Base-by-base conservation (phyloP, 2,888 invertebrate genomes). In the Oligia latruncula region DNA sequence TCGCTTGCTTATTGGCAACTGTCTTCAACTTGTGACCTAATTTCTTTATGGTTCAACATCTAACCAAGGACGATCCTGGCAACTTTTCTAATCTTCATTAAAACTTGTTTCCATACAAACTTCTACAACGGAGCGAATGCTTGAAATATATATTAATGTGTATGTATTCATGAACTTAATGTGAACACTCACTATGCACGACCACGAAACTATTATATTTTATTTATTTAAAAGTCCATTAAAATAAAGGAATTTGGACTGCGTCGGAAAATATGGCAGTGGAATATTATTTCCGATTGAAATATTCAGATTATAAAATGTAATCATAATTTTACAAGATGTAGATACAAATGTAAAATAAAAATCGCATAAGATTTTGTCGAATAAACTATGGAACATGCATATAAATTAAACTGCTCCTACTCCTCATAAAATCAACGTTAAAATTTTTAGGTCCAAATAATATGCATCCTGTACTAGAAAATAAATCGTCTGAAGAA, bases 131-230 rank as follows among this genome's bases (percentile, higher is more conserved):
- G 85, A 87, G 62, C 82, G 77, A 67, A 84, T 58, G 46, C 74
- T 73, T 60, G 78, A 77, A 75, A 77, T 83, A 80, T 85, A 82
- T 83, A 83, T 80, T 71, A 78, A 73, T 82, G 82, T 87, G 78
- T 86, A 84, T 82, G 72, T 87, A 83, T 87, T 80, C 49, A 82
- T 88, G 85, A 80, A 89, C 87, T 89, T 88, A 87, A 82, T 86
- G 87, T 90, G 86, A 92, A 92, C 89, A 92, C 87, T 91, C 89
- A 92, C 93, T 92, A 93, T 91, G 87, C 93, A 93, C 93, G 85
- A 92, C 91, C 93, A 95, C 93, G 83, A 90, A 84, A 88, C 91
- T 91, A 88, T 84, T 88, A 82, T 84, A 80, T 84, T 76, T 77
- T 87, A 85, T 86, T 83, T 85, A 85, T 84, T 90, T 80, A 82